Evolutionary conservation across 2,113 vertebrate species (phyloP).

Genomic region (Drymodes brunneopygia): DNA sequence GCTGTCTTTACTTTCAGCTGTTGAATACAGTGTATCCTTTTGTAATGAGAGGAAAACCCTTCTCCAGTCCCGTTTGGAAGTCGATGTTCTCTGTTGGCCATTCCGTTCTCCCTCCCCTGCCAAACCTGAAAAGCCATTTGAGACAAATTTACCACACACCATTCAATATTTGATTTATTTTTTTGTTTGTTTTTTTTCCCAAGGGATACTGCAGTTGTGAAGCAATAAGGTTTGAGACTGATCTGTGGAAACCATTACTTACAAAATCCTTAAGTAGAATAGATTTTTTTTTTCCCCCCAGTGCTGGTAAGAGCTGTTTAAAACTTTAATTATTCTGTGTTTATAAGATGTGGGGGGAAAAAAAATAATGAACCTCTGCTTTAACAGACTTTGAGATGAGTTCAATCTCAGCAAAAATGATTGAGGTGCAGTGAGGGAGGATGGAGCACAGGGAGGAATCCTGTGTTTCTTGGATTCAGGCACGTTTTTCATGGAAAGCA

Average conservation of each 20-base stretch:
- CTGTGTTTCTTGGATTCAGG: conserved; percentile 49
- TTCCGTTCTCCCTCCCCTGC: conserved; percentile 53
- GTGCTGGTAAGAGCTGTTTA: conserved; percentile 60
- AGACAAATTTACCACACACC: conserved; percentile 68
- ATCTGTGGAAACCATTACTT: conserved; percentile 62
- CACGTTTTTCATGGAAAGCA: conserved; percentile 3
- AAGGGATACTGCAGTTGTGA: conserved; percentile 64
- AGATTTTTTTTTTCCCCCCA: conserved; percentile 29
- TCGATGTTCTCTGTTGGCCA: conserved; percentile 67
- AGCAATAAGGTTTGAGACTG: conserved; percentile 75
- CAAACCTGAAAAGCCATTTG: conserved; percentile 72
- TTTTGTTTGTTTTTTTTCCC: background rate
- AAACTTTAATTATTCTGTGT: conserved; percentile 48
- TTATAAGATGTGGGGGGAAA: conserved; percentile 17
- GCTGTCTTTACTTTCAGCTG: conserved; percentile 74
- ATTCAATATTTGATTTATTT: background rate
- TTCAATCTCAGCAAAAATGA: background rate
- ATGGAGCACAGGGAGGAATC: background rate
- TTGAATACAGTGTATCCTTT: conserved; percentile 69
- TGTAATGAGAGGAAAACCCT: conserved; percentile 63
- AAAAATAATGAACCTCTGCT: background rate
- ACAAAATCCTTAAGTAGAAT: conserved; percentile 52
- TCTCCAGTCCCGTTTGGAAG: conserved; percentile 65
- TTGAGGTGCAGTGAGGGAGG: conserved; percentile 24
- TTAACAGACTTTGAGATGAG: background rate